Conservation (phyloP, 2,888 invertebrate species). For the Axea sp. region DNA sequence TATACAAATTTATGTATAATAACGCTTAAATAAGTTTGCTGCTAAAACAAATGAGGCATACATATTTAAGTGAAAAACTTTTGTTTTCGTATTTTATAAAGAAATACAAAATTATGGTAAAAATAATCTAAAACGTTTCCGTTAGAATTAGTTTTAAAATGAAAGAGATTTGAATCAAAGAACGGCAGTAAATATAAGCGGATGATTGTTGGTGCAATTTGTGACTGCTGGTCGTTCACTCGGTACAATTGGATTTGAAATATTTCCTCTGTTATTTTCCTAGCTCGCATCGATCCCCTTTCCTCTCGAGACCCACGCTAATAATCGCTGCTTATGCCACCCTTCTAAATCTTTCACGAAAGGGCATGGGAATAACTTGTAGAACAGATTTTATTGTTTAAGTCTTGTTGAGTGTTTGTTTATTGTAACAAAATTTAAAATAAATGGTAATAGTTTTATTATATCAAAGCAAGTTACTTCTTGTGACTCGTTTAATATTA, state of each 20-base stretch:
- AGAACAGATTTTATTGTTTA: constrained; percentile 36
- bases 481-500: too few species aligned
- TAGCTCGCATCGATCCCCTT: constrained; percentile 52
- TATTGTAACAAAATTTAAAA: constrained; percentile 15
- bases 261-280: constrained; percentile 53
- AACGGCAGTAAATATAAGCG: constrained; percentile 25
- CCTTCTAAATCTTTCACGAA: constrained; percentile 41
- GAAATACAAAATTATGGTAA: too few species aligned
- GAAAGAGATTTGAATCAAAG: constrained; percentile 28
- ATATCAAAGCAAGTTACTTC: not conserved
- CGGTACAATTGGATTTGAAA: constrained; percentile 49
- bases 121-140: constrained; percentile 16
- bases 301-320: constrained; percentile 45
- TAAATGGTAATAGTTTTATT: constrained; percentile 15
- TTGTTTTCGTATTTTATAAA: too few species aligned
- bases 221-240: constrained; percentile 40
- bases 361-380: constrained; percentile 37
- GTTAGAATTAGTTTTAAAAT: constrained; percentile 11
- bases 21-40: too few species aligned
- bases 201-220: constrained; percentile 44
- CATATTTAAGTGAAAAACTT: too few species aligned
- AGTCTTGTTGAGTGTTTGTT: constrained; percentile 15
- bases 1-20: too few species aligned
- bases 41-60: too few species aligned
- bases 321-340: constrained; percentile 52